Percentiles rank a stretch among this genome's conserved stretches.
Conservation (phyloP, 2,113 vertebrate genomes). For the Onychostoma macrolepis region DNA sequence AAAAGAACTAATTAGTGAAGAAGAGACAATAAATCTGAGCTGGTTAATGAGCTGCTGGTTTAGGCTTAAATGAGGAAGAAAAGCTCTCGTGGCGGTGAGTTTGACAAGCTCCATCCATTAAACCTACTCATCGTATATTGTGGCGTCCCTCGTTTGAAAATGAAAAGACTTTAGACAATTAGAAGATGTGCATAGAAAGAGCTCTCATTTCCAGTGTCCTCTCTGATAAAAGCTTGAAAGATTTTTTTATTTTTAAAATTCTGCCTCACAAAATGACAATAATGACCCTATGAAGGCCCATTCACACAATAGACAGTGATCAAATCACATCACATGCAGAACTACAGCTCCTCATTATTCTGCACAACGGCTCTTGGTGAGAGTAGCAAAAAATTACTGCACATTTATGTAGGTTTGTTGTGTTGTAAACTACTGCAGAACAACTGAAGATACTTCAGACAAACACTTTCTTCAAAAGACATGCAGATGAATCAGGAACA, state of each 20-base stretch:
- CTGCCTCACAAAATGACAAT: background rate
- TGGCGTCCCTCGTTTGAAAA: background rate
- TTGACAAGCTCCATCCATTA: constrained; percentile 6
- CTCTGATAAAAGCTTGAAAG: background rate
- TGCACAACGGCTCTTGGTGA: too few relatives aligned
- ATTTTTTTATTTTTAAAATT: background rate
- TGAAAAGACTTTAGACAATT: background rate
- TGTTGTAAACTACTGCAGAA: background rate
- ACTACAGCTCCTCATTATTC: too few relatives aligned
- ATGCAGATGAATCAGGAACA: too few relatives aligned
- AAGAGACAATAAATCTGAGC: constrained; percentile 8
- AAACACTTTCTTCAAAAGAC: too few relatives aligned
- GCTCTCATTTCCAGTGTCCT: background rate
- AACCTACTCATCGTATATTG: background rate
- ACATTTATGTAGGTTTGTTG: too few relatives aligned
- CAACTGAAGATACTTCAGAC: too few relatives aligned
- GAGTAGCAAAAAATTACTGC: too few relatives aligned
- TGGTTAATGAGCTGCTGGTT: background rate
- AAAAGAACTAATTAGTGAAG: background rate
- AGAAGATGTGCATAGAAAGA: background rate
- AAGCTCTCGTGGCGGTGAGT: background rate
- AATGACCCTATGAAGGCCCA: background rate
- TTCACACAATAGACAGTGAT: background rate
- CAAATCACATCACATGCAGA: too few relatives aligned
- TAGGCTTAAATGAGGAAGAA: background rate